phyloP scores from a whole-genome alignment of 1,140 invertebrate genomes.

The Micrasema minimum region DNA sequence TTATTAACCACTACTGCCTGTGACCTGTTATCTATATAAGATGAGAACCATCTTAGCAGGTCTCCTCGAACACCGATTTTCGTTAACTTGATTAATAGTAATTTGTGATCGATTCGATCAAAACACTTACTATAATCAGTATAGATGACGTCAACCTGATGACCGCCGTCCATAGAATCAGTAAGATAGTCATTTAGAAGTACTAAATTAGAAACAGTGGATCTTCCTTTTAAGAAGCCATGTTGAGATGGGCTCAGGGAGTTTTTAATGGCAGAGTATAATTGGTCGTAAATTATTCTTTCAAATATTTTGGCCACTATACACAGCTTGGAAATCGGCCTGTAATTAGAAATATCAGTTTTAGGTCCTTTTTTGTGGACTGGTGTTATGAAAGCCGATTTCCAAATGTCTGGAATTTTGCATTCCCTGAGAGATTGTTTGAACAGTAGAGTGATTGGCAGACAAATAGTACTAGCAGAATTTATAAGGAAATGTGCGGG shows the following conservation, averaged over 20 bases:
- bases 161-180: constrained; percentile 36
- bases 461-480: constrained; percentile 36
- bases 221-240: no score
- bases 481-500: constrained; percentile 31
- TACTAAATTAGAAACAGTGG: no score
- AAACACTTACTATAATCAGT: constrained; percentile 56
- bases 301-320: constrained; percentile 34
- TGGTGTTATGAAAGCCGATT: constrained; percentile 50
- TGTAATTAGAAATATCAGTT: constrained; percentile 49
- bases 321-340: constrained; percentile 52
- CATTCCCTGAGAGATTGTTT: constrained; percentile 41
- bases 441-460: constrained; percentile 49
- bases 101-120: constrained; percentile 52
- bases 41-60: constrained; percentile 47
- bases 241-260: constrained; percentile 14
- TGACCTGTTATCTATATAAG: constrained; percentile 36
- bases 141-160: constrained; percentile 55
- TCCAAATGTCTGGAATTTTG: constrained; percentile 47
- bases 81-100: constrained; percentile 44
- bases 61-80: constrained; percentile 34
- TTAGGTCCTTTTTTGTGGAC: constrained; percentile 47
- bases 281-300: constrained; percentile 19
- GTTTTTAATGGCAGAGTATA: background rate
- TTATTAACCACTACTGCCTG: constrained; percentile 20
- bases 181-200: no score